Conservation (phyloP, 2,888 invertebrate species). For the Eilema caniola region DNA sequence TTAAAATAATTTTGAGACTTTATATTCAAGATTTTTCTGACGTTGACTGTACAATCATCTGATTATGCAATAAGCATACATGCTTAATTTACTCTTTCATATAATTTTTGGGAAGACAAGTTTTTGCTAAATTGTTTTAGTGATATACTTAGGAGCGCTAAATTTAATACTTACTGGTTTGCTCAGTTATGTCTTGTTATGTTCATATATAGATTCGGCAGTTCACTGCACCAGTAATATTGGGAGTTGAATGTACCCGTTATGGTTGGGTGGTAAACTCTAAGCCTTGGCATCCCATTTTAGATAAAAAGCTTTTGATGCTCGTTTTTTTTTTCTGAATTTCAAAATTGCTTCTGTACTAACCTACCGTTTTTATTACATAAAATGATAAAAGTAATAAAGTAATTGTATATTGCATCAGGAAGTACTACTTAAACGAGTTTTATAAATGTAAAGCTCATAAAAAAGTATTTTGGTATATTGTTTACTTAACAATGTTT, state of each 20-base stretch:
- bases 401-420: background rate
- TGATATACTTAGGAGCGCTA: background rate
- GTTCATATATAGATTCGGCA: background rate
- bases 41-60: too few species aligned
- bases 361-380: background rate
- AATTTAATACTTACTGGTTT: background rate
- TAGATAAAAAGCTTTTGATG: background rate
- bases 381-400: background rate
- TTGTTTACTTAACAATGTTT: background rate
- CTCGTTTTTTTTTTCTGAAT: background rate
- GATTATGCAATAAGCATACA: too few species aligned
- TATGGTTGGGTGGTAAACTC: background rate
- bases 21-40: too few species aligned
- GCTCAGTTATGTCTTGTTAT: background rate
- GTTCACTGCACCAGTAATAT: slow-evolving; percentile 1
- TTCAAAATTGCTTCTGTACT: background rate
- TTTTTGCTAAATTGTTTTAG: background rate
- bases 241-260: slow-evolving; percentile 11
- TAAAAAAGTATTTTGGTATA: background rate
- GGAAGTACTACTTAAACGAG: background rate
- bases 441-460: background rate
- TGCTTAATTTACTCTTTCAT: too few species aligned
- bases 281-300: background rate
- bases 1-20: too few species aligned
- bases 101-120: too few species aligned